phyloP scores from a whole-genome alignment of 1,140 invertebrate species.

The Bombus confusus region DNA sequence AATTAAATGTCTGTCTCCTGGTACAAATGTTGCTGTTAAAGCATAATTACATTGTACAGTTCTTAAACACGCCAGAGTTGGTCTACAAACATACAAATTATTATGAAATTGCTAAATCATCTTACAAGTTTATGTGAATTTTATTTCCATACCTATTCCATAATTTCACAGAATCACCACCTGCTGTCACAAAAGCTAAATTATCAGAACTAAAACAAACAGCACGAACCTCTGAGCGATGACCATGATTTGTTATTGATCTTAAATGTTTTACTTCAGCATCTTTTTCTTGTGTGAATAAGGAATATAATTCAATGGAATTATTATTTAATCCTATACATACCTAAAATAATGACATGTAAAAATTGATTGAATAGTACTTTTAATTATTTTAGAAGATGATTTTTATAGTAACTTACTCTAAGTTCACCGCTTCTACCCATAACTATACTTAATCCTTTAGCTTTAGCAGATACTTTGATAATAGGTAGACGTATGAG shows the following conservation, averaged over 20 bases:
- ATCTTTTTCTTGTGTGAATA: constrained; percentile 81
- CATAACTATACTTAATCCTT: constrained; percentile 86
- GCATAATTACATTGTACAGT: constrained; percentile 89
- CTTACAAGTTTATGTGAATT: not conserved
- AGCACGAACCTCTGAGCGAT: constrained; percentile 93
- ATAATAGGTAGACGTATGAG: constrained; percentile 87
- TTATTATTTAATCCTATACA: constrained; percentile 86
- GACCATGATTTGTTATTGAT: constrained; percentile 85
- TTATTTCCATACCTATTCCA: constrained; percentile 91
- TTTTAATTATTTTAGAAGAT: not conserved
- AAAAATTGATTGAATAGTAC: constrained; percentile 16
- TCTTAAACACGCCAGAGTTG: constrained; percentile 91
- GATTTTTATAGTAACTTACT: constrained; percentile 74
- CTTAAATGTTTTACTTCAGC: constrained; percentile 82
- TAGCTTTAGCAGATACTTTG: constrained; percentile 87
- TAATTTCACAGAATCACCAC: constrained; percentile 93
- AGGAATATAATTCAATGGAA: constrained; percentile 86
- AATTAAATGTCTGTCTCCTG: constrained; percentile 95
- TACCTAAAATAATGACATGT: constrained; percentile 70
- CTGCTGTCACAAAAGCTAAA: constrained; percentile 91
- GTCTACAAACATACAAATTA: constrained; percentile 80
- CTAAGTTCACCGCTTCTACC: constrained; percentile 87
- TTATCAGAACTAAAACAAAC: constrained; percentile 96
- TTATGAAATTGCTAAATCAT: constrained; percentile 6
- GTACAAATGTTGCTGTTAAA: constrained; percentile 91